A percentile compares a stretch with the other conserved stretches of the same genome.
phyloP scores from a whole-genome alignment of 2,797 vertebrate species.

The Steatocranus sp. region DNA sequence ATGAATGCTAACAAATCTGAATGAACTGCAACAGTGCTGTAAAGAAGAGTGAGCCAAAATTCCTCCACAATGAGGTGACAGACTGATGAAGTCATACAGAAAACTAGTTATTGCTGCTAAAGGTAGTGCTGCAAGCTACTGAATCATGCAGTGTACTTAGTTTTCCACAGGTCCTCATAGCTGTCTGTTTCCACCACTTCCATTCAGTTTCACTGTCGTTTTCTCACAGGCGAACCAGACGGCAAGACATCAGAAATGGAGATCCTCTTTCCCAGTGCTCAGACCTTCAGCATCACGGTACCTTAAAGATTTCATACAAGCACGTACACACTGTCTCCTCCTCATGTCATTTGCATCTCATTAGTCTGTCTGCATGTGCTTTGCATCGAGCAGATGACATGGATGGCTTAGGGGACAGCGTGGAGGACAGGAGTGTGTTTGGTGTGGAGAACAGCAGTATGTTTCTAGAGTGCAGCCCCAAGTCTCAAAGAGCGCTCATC shows the following conservation, averaged over 20 bases:
- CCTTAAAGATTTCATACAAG: not conserved
- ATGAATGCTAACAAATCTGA: not conserved
- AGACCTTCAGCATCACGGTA: conserved; percentile 93
- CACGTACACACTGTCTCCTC: too few relatives aligned
- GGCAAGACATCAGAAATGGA: conserved; percentile 96
- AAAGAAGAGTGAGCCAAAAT: not conserved
- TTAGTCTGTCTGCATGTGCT: not conserved
- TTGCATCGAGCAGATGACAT: conserved; percentile 75
- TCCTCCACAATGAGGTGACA: not conserved
- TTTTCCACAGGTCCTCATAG: not conserved
- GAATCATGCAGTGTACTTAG: not conserved
- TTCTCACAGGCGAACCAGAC: conserved; percentile 81
- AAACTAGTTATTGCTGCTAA: not conserved
- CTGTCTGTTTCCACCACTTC: not conserved
- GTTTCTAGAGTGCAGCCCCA: conserved; percentile 97
- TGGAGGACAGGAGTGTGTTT: conserved; percentile 91
- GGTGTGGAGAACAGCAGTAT: conserved; percentile 99
- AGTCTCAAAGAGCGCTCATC: conserved; percentile 89
- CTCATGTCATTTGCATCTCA: not conserved
- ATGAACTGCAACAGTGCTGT: not conserved
- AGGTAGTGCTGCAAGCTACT: not conserved
- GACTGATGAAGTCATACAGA: not conserved
- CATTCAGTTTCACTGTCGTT: not conserved
- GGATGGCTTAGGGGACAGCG: conserved; percentile 68
- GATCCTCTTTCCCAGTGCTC: conserved; percentile 97